phyloP scores from a whole-genome alignment of 2,797 vertebrate genomes.

The Syngnathus acus region DNA sequence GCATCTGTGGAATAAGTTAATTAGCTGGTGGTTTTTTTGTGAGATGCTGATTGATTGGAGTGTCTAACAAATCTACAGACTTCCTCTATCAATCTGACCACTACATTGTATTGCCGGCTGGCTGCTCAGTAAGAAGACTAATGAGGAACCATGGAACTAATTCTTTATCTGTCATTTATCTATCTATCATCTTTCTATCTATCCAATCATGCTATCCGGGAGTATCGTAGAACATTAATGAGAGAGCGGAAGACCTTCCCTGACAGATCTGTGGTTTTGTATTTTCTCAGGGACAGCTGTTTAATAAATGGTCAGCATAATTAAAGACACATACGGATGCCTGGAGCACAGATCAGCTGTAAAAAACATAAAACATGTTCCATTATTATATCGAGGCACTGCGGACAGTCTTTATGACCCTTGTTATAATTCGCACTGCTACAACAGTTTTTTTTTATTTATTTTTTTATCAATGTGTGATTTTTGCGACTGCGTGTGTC shows the following conservation, averaged over 20 bases:
- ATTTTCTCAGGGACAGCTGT: constrained; percentile 52
- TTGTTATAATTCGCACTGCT: constrained; percentile 36
- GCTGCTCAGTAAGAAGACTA: constrained; percentile 15
- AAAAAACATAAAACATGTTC: constrained; percentile 59
- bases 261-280: constrained; percentile 23
- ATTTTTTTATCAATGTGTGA: constrained; percentile 5
- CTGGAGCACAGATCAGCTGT: constrained; percentile 55
- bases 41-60: constrained; percentile 73
- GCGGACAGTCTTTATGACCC: constrained; percentile 52
- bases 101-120: constrained; percentile 49
- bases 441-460: constrained; percentile 12
- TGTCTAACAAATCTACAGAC: constrained; percentile 66
- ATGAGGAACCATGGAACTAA: not conserved
- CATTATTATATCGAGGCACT: constrained; percentile 57
- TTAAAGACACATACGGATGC: constrained; percentile 65
- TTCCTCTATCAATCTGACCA: constrained; percentile 70
- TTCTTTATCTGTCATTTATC: too few relatives aligned
- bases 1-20: constrained; percentile 73
- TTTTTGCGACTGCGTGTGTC: constrained; percentile 7
- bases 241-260: not conserved
- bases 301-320: constrained; percentile 59
- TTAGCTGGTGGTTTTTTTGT: constrained; percentile 67
- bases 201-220: not conserved
- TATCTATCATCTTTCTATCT: too few relatives aligned
- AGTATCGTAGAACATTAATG: not conserved